Percentiles rank a stretch among this genome's conserved stretches.
phyloP scores from a whole-genome alignment of 2,113 vertebrate genomes.

The Eulemur rufifrons region DNA sequence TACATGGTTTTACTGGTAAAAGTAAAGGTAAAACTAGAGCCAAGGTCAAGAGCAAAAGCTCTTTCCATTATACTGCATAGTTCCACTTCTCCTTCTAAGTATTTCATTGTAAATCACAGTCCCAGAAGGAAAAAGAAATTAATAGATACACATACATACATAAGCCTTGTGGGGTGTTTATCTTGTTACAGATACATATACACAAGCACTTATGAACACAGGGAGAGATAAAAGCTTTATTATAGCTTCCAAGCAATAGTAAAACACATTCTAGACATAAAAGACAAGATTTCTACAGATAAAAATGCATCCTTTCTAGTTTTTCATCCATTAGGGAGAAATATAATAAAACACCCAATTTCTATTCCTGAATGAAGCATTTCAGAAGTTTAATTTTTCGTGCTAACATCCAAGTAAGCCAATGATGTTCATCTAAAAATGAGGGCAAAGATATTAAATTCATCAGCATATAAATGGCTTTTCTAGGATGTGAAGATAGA shows the following conservation, averaged over 20 bases:
- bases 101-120: constrained; percentile 74
- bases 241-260: constrained; percentile 76
- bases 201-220: constrained; percentile 72
- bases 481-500: constrained; percentile 60
- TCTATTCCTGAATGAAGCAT: constrained; percentile 61
- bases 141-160: constrained; percentile 50
- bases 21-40: background rate
- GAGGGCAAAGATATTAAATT: constrained; percentile 68
- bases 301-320: constrained; percentile 73
- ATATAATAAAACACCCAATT: constrained; percentile 67
- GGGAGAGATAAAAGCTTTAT: constrained; percentile 80
- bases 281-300: constrained; percentile 74
- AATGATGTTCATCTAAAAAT: constrained; percentile 45
- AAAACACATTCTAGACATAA: constrained; percentile 78
- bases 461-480: constrained; percentile 72
- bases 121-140: constrained; percentile 77
- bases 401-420: constrained; percentile 56
- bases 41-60: constrained; percentile 1
- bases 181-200: constrained; percentile 77
- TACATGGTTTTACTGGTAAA: constrained; percentile 27
- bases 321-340: constrained; percentile 65
- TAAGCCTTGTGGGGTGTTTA: constrained; percentile 75
- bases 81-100: constrained; percentile 66
- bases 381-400: constrained; percentile 70
- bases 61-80: background rate